Evolutionary conservation across 2,888 invertebrate genomes (phyloP).

Genomic region (Amiota minor): DNA sequence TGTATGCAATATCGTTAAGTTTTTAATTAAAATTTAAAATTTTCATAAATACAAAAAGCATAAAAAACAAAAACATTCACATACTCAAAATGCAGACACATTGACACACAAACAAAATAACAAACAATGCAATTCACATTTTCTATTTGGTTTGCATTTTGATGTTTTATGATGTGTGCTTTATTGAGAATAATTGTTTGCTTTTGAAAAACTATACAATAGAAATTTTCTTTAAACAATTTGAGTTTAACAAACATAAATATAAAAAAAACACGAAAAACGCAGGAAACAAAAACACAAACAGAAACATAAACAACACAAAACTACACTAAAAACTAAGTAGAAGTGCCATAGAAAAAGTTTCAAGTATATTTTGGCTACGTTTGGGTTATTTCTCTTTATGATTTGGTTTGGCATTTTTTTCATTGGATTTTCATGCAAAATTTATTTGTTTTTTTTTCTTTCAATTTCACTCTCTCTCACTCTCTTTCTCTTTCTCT

Average conservation of each 20-base stretch:
- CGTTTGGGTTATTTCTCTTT: background rate
- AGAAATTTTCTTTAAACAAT: slow-evolving; percentile 7
- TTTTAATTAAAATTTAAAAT: background rate
- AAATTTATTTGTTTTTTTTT: too few relatives aligned
- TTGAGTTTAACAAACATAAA: slow-evolving; percentile 11
- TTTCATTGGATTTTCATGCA: too few relatives aligned
- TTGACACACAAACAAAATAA: slow-evolving; percentile 29
- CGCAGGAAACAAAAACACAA: background rate
- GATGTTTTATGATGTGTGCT: slow-evolving; percentile 19
- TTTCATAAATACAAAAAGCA: too few relatives aligned
- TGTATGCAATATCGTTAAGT: too few relatives aligned
- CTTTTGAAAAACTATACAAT: background rate
- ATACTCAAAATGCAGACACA: background rate
- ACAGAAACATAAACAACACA: background rate
- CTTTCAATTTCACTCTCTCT: slow-evolving; percentile 32
- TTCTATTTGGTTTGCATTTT: background rate
- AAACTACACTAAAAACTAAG: slow-evolving; percentile 10
- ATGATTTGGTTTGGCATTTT: too few relatives aligned
- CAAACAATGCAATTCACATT: slow-evolving; percentile 17
- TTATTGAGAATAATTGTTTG: slow-evolving; percentile 25
- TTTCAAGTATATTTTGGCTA: slow-evolving; percentile 8
- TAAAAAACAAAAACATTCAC: background rate
- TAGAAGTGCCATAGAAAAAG: slow-evolving; percentile 18
- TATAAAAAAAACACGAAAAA: background rate
- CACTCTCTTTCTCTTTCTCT: slow-evolving; percentile 27